phyloP scores from a whole-genome alignment of 2,888 invertebrate species.

The Vannuccia rotundouncinata region DNA sequence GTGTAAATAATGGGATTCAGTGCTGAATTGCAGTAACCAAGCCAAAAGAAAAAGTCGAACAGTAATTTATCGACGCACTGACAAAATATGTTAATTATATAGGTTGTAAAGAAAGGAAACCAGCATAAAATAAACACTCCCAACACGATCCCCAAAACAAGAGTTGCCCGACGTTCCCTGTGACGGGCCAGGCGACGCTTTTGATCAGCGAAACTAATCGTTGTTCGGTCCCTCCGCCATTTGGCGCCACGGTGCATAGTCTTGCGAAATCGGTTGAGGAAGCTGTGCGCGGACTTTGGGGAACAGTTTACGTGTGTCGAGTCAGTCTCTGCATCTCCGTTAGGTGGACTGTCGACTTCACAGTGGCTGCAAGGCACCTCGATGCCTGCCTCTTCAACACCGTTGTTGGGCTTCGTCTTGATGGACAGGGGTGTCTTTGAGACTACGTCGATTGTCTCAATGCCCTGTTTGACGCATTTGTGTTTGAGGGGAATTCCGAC shows the following conservation, averaged over 20 bases:
- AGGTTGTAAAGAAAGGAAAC: slow-evolving; percentile 82
- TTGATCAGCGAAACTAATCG: slow-evolving; percentile 58
- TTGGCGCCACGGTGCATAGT: not conserved
- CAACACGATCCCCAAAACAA: slow-evolving; percentile 93
- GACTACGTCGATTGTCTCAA: not conserved
- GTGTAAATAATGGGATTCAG: slow-evolving; percentile 86
- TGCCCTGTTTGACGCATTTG: not conserved
- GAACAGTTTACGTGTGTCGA: not conserved
- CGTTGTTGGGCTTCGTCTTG: not conserved
- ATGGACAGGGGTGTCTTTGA: not conserved
- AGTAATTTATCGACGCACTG: slow-evolving; percentile 47
- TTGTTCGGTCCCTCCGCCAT: not conserved
- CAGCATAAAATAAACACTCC: slow-evolving; percentile 96
- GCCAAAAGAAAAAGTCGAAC: slow-evolving; percentile 90
- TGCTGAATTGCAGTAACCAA: slow-evolving; percentile 92
- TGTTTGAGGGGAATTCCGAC: not conserved
- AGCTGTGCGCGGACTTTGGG: not conserved
- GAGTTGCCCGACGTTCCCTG: slow-evolving; percentile 88
- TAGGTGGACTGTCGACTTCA: not conserved
- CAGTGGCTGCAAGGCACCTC: no score
- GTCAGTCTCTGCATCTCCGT: not conserved
- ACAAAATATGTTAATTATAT: slow-evolving; percentile 56
- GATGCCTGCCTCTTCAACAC: no score
- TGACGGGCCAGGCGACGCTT: slow-evolving; percentile 84
- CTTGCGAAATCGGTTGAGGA: not conserved